Conservation (phyloP, 1,140 invertebrate genomes). For the Magallana ariakensis region DNA sequence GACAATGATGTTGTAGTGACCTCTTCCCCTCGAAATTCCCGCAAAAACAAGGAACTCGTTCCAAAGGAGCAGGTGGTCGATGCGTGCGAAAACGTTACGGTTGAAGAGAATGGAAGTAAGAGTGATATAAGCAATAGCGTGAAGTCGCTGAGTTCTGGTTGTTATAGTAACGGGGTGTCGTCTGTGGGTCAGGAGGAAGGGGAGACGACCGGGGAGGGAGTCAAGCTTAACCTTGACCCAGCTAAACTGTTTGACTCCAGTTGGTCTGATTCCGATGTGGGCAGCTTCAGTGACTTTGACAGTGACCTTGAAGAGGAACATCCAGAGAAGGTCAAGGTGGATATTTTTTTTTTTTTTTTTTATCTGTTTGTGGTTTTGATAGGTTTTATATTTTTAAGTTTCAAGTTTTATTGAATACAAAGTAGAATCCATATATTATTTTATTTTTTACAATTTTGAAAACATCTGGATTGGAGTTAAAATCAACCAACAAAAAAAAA, state of each 20-base stretch:
- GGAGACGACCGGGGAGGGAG: slow-evolving; percentile 44
- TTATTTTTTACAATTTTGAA: too few species aligned
- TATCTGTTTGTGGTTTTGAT: not conserved
- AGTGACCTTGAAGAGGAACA: slow-evolving; percentile 58
- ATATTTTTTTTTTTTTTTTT: not conserved
- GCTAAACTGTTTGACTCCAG: slow-evolving; percentile 70
- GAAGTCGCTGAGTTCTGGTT: slow-evolving; percentile 41
- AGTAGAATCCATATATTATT: not conserved
- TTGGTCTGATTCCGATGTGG: slow-evolving; percentile 71
- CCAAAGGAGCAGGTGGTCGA: not conserved
- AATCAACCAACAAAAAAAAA: too few species aligned
- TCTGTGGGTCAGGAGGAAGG: slow-evolving; percentile 36
- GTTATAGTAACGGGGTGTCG: slow-evolving; percentile 17
- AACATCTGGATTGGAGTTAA: too few species aligned
- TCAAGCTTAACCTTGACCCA: slow-evolving; percentile 53
- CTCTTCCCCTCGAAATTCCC: not conserved
- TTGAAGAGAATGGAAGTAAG: slow-evolving; percentile 8
- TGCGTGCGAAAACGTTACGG: slow-evolving; percentile 17
- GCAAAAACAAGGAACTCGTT: slow-evolving; percentile 17
- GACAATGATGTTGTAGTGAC: not conserved
- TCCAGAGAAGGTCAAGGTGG: slow-evolving; percentile 45
- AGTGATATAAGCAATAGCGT: slow-evolving; percentile 48
- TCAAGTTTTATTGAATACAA: not conserved
- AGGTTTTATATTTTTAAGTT: not conserved
- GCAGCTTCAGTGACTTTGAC: slow-evolving; percentile 50